Percentiles rank a stretch among this genome's conserved stretches.
These are phyloP conservation scores for Chamaedrilus cognettii DNA, from an alignment of 2,888 invertebrate genomes.

Conservation along the genomic window DNA sequence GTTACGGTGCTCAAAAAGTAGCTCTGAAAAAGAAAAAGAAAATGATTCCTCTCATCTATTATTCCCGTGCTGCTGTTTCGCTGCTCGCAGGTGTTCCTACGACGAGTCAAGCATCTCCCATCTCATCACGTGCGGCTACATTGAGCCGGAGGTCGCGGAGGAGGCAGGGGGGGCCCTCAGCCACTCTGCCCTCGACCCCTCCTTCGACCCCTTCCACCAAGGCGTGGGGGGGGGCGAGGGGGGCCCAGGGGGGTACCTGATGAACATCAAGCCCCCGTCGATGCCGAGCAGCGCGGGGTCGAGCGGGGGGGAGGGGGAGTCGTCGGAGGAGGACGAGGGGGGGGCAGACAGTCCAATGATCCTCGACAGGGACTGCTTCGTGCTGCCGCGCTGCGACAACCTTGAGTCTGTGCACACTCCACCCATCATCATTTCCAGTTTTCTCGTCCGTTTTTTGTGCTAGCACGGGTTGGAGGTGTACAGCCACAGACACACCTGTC, in stretches of 20 bases:
- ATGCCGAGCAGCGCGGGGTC: slow-evolving; percentile 57
- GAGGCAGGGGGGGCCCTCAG: slow-evolving; percentile 25
- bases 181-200: background rate
- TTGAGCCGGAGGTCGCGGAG: slow-evolving; percentile 50
- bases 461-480: too few relatives aligned
- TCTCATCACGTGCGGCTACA: slow-evolving; percentile 59
- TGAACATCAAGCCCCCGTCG: slow-evolving; percentile 56
- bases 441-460: too few relatives aligned
- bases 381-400: background rate
- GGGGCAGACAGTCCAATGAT: background rate
- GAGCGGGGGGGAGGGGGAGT: slow-evolving; percentile 55
- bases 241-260: slow-evolving; percentile 48
- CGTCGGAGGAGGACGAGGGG: slow-evolving; percentile 46
- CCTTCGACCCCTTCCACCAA: background rate
- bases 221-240: slow-evolving; percentile 25
- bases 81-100: slow-evolving; percentile 55
- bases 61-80: too few relatives aligned
- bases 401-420: too few relatives aligned
- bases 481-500: too few relatives aligned
- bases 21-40: too few relatives aligned
- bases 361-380: background rate
- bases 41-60: too few relatives aligned
- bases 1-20: too few relatives aligned
- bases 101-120: slow-evolving; percentile 60
- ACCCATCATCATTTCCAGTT: too few relatives aligned